Evolutionary conservation across 2,888 invertebrate species (phyloP), one percentile per base, ranked within the genome.

Genomic region (Anaspis maculata): DNA sequence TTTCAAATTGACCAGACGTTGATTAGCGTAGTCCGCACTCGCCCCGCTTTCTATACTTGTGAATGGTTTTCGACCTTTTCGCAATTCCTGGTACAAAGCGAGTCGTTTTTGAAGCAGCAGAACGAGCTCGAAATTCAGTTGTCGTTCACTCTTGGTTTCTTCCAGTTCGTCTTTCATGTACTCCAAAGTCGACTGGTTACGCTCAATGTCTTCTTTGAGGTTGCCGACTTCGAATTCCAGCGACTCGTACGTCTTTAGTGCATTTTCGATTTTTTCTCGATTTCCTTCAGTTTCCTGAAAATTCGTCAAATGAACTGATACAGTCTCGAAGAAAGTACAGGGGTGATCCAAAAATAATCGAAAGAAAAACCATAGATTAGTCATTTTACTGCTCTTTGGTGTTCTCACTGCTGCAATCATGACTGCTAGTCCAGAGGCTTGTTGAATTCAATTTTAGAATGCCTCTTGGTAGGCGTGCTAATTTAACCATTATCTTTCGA

Each of bases 31-130:
- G 49, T 81, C 79, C 1, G 64, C 57, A 2, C 72, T 62, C 4
- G 82, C 59, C 1, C 66, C 48, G 0, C 65, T 46, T 36, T 76
- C 73, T 4, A 54, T 57, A 22, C 54, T 15, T 3, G 52, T 38
- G 32, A 44, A 57, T 0, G 61, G 59, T 13, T 42, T 51, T 13
- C 59, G 54, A 1, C 60, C 58, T 13, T 70, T 70, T 2, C 70
- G 56, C 1, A 76, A 65, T 2, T 69, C 69, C 1, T 66, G 51
- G 32, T 80, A 72, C 46, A 80, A 72, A 42, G 69, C 74, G 15
- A 78, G 74, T 41, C 80, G 76, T 15, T 79, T 75, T 56, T 88
- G 87, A 46, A 77, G 74, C 27, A 79, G 72, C 1, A 85, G 73
- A 12, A 86, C 51, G 34, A 70, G 56, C 52, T 76, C 73, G 37